These are phyloP conservation scores for Gasteruption jaculator DNA, from an alignment of 2,888 invertebrate genomes.

Conservation along the genomic window DNA sequence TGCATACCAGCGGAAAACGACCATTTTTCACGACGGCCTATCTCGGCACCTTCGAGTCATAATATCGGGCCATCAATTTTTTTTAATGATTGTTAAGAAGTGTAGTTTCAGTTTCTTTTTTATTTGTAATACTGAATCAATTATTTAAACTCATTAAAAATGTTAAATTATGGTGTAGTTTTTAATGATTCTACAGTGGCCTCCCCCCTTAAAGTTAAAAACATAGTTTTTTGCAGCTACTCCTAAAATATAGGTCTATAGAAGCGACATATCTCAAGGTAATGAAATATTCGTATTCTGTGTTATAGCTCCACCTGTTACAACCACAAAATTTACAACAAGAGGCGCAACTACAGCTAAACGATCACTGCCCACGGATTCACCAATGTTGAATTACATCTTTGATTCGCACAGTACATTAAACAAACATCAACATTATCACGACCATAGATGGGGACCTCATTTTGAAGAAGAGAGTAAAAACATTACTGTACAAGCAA, in stretches of 20 bases:
- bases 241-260: neutral
- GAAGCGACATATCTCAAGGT: neutral
- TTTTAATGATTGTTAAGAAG: too few species aligned
- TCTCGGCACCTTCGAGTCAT: too few species aligned
- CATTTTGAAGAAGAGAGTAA: slow-evolving; percentile 69
- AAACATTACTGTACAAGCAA: slow-evolving; percentile 70
- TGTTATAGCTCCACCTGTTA: slow-evolving; percentile 32
- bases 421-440: slow-evolving; percentile 68
- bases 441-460: slow-evolving; percentile 63
- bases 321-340: slow-evolving; percentile 27
- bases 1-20: too few species aligned
- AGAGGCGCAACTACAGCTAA: slow-evolving; percentile 36
- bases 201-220: too few species aligned
- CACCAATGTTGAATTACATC: slow-evolving; percentile 71
- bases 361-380: slow-evolving; percentile 54
- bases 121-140: too few species aligned
- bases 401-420: slow-evolving; percentile 67
- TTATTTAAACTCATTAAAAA: too few species aligned
- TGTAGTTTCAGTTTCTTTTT: too few species aligned
- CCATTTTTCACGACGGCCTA: too few species aligned
- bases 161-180: too few species aligned
- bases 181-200: too few species aligned
- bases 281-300: neutral
- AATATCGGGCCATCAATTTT: too few species aligned
- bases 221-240: neutral